A percentile compares a stretch with the other conserved stretches of the same genome.
phyloP scores from a whole-genome alignment of 2,888 invertebrate genomes.

The Empis stercorea region DNA sequence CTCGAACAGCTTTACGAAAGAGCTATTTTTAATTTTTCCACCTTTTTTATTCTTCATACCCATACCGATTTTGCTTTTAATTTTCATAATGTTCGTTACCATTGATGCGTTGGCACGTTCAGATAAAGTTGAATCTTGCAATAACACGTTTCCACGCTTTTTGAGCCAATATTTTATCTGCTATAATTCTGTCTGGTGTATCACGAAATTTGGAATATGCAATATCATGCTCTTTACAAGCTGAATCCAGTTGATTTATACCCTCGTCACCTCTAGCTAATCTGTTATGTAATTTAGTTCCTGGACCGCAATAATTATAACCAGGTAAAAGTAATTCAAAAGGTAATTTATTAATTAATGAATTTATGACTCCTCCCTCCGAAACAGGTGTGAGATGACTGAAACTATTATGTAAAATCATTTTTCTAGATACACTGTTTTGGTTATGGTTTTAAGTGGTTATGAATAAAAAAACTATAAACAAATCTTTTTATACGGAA shows the following conservation, averaged over 20 bases:
- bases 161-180: constrained; percentile 7
- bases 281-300: constrained; percentile 17
- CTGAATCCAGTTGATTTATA: constrained; percentile 19
- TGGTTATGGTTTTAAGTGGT: neutral
- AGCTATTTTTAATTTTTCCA: no score
- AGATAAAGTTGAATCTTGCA: constrained; percentile 4
- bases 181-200: constrained; percentile 2
- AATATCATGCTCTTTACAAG: constrained; percentile 15
- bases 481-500: no score
- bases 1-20: no score
- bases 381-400: neutral
- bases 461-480: constrained; percentile 3
- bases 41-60: constrained; percentile 6
- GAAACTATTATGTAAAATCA: neutral
- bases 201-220: constrained; percentile 7
- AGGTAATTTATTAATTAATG: constrained; percentile 15
- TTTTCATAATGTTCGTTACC: constrained; percentile 23
- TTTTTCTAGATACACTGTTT: no score
- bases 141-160: constrained; percentile 8
- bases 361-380: constrained; percentile 9
- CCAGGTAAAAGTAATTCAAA: constrained; percentile 16
- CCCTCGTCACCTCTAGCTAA: constrained; percentile 17
- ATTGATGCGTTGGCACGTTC: constrained; percentile 9
- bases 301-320: constrained; percentile 22
- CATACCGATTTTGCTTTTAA: constrained; percentile 21